Base-by-base conservation (phyloP, 1,140 invertebrate genomes). In the Drosophila murphyi region DNA sequence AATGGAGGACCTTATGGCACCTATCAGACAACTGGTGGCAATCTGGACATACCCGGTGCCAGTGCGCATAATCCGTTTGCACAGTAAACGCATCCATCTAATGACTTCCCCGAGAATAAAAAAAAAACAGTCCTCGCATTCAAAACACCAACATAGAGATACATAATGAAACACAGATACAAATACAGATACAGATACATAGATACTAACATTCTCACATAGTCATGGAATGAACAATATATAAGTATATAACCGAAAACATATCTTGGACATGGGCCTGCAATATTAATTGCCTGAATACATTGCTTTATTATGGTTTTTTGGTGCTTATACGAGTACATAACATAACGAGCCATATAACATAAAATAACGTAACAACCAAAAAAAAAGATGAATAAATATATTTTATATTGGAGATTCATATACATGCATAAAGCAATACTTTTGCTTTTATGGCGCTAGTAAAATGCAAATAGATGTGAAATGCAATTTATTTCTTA, bases 1-100 rank as follows among this genome's bases (percentile, higher is more conserved):
- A 92, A 92, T 68, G 89, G 89, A 6, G 79, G 82, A 78, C 81
- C 87, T 10, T 97, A 97, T 91, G 96, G 96, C 62, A 96, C 96
- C 28, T 96, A 96, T 86, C 95, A 95, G 81, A 94, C 94, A 8
- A 94, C 94, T 68, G 95, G 94, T 32, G 94, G 95, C 34, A 96
- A 94, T 77, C 92, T 96, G 45, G 94, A 95, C 72, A 94, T 96
- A 79, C 95, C 95, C 57, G 95, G 95, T 34, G 86, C 73, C 31
- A 89, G 76, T 70, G 76, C 78, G 43, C 88, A 90, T 51, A 91
- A 91, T 91, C 89, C 89, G 5, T 91, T 91, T 55, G 89, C 89
- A 39, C 88, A 89, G 83, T 91, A 91, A 91, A 61, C 20, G 10
- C 69, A n/a, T n/a, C n/a, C 39, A n/a, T n/a, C 1, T n/a, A 12